A percentile compares a stretch with the other conserved stretches of the same genome.
Conservation (phyloP, 1,140 invertebrate genomes). For the Saccostrea echinata region DNA sequence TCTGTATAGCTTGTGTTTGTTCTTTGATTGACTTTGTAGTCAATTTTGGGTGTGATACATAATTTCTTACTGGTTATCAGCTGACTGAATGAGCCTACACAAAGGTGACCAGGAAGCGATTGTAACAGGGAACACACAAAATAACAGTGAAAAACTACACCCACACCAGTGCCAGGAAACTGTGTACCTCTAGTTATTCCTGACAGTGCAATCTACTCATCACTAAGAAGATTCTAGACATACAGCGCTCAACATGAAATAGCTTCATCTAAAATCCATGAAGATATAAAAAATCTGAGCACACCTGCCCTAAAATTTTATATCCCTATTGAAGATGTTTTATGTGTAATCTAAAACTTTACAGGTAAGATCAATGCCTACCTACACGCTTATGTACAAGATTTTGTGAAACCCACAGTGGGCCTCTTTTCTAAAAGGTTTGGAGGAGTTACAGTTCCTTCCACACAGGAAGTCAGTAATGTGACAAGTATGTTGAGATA, state of each 20-base stretch:
- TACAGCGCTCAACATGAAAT: neutral
- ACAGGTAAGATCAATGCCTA: neutral
- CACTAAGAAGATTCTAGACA: neutral
- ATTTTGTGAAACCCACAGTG: neutral
- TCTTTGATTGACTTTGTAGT: constrained; percentile 32
- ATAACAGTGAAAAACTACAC: neutral
- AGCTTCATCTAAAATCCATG: neutral
- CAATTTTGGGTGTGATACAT: neutral
- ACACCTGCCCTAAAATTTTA: neutral
- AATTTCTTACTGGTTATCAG: neutral
- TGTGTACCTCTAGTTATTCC: neutral
- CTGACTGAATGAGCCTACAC: neutral
- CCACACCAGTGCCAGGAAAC: neutral
- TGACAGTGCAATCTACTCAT: neutral
- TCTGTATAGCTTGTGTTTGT: neutral
- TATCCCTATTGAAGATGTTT: neutral
- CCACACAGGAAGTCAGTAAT: constrained; percentile 27
- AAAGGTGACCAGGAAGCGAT: constrained; percentile 27
- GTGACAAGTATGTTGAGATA: constrained; percentile 23
- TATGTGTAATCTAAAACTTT: neutral
- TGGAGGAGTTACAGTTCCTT: constrained; percentile 26
- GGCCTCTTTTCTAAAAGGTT: neutral
- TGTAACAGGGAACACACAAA: neutral
- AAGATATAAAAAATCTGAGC: neutral
- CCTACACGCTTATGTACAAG: too few species aligned